Conservation (phyloP, 2,888 invertebrate genomes). For the Tryphoninae sp. region DNA sequence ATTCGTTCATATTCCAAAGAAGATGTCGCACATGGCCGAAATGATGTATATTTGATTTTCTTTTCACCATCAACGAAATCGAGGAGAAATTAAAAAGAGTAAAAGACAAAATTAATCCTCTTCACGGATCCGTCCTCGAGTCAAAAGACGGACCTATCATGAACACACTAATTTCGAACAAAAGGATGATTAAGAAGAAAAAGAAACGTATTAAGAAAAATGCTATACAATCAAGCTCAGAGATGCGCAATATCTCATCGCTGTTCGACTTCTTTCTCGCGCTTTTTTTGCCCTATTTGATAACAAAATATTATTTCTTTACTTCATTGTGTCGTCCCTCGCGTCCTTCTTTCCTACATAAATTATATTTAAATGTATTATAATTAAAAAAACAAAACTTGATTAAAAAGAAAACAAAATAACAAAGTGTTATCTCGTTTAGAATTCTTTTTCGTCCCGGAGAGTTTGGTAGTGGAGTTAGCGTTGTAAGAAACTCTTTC, state of each 20-base stretch:
- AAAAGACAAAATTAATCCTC: background rate
- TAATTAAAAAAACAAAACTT: conserved; percentile 21
- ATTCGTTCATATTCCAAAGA: conserved; percentile 97
- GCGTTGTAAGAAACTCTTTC: too few species aligned
- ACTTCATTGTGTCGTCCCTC: conserved; percentile 34
- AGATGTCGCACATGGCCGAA: conserved; percentile 98
- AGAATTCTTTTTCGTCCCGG: background rate
- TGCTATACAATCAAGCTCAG: conserved; percentile 12
- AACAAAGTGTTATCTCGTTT: background rate
- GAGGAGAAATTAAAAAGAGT: background rate
- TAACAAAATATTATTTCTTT: conserved; percentile 44
- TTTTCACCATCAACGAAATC: background rate
- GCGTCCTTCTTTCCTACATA: conserved; percentile 52
- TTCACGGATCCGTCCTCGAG: background rate
- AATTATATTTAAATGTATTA: conserved; percentile 57
- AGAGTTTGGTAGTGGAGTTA: background rate
- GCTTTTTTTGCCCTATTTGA: conserved; percentile 22
- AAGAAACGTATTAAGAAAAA: conserved; percentile 32
- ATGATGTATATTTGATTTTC: conserved; percentile 96
- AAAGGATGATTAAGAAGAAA: background rate
- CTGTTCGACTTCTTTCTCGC: background rate
- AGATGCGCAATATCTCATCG: background rate
- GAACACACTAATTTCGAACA: conserved; percentile 37
- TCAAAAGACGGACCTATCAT: background rate
- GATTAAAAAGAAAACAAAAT: background rate